phyloP scores from a whole-genome alignment of 92 coral and sea anemone species.

The Porites cylindrica region DNA sequence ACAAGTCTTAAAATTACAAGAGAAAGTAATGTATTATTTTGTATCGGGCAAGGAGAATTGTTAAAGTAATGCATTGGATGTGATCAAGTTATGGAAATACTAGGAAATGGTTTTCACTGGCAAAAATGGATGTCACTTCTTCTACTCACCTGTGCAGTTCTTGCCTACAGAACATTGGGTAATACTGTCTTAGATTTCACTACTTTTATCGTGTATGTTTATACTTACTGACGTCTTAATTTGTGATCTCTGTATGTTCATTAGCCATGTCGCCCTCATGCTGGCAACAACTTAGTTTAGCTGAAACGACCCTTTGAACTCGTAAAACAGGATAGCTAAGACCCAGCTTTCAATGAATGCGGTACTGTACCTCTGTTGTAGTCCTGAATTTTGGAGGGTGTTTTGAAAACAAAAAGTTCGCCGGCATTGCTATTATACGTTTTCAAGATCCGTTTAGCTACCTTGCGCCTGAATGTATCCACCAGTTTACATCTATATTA shows the following conservation, averaged over 20 bases:
- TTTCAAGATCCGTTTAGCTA: no score
- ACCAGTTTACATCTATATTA: no score
- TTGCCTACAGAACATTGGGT: slow-evolving; percentile 36
- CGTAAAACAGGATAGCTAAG: no score
- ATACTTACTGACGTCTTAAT: not conserved
- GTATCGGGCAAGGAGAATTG: not conserved
- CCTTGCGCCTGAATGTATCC: no score
- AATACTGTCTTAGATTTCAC: not conserved
- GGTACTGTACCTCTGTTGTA: no score
- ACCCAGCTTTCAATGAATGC: no score
- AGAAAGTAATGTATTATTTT: not conserved
- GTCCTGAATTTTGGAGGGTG: no score
- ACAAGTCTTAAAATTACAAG: not conserved
- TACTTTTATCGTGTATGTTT: not conserved
- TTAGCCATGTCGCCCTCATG: not conserved
- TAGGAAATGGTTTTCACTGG: slow-evolving; percentile 1
- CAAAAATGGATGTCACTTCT: slow-evolving; percentile 12
- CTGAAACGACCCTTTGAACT: no score
- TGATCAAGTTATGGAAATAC: slow-evolving; percentile 14
- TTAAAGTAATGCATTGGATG: slow-evolving; percentile 7
- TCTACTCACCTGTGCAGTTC: slow-evolving; percentile 23
- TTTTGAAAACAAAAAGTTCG: no score
- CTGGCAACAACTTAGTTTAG: no score
- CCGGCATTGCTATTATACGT: no score
- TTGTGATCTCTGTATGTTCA: slow-evolving; percentile 1